Evolutionary conservation across 2,888 invertebrate genomes (phyloP), one percentile per base, ranked within the genome.

Genomic region (Coelogynopora nodosa): DNA sequence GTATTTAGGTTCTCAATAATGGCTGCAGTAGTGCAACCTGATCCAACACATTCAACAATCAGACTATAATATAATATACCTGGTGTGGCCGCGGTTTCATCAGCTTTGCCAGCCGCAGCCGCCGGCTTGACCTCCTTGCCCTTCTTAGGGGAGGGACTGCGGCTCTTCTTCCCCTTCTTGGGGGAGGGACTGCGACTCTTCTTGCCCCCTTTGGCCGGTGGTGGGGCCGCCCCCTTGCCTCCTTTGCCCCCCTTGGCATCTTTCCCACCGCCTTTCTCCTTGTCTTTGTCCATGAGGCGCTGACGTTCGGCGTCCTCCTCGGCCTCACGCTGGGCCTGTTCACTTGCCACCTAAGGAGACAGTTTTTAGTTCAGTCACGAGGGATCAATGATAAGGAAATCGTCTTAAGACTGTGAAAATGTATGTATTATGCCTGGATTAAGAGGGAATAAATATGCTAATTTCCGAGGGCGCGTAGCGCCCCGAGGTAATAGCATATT

Each of bases 71-170:
- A n/a, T n/a, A n/a, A n/a, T n/a, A n/a, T 74, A 82, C 82, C 82
- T 82, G 82, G 82, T 82, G 82, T 84, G 31, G 74, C 74, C 2
- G 74, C 74, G 5, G 74, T 74, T 23, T 74, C 74, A 23, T 74
- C 74, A 74, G 74, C 74, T 74, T 74, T 74, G 27, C 18, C 74
- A 49, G 86, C 86, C 67, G 88, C n/a, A 13, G 87, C 67, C 67
- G 86, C 86, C 67, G 88, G 85, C 0, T 49, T 84, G 67, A 67
- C 84, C 87, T 90, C 90, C 23, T 89, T 89, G 30, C 89, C 89
- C 87, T 91, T 91, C 88, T 91, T 91, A 18, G 91, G 90, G 26
- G 91, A 90, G 0, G 91, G 90, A 87, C 90, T 90, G 0, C 90
- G 89, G 87, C 90, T 90, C 87, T 90, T 89, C 84, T 87, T 88